Percentiles rank a stretch among this genome's conserved stretches.
Conservation (phyloP, 1,140 invertebrate species). For the Drosophila ananassae region DNA sequence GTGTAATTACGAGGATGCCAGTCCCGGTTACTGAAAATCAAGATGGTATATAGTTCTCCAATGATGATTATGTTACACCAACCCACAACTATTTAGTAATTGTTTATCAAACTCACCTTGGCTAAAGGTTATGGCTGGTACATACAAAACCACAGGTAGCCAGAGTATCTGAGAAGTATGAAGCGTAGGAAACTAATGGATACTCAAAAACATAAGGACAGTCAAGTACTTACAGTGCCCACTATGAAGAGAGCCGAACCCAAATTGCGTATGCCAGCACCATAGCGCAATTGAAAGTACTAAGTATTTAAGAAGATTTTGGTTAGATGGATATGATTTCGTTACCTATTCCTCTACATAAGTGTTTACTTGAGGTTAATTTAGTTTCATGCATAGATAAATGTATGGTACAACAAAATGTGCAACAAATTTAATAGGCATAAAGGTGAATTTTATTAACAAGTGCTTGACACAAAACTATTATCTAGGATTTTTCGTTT, state of each 20-base stretch:
- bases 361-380: neutral
- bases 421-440: neutral
- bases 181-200: neutral
- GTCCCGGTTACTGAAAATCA: slow-evolving; percentile 91
- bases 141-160: slow-evolving; percentile 91
- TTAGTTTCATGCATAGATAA: neutral
- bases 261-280: slow-evolving; percentile 89
- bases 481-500: slow-evolving; percentile 42
- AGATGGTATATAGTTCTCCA: neutral
- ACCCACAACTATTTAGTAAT: neutral
- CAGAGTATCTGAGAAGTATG: slow-evolving; percentile 84
- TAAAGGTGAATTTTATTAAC: slow-evolving; percentile 21
- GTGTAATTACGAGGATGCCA: slow-evolving; percentile 91
- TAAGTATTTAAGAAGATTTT: slow-evolving; percentile 74
- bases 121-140: slow-evolving; percentile 92
- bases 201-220: neutral
- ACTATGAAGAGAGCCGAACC: slow-evolving; percentile 90
- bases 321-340: slow-evolving; percentile 5
- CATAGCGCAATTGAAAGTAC: slow-evolving; percentile 92
- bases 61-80: no score
- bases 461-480: slow-evolving; percentile 29
- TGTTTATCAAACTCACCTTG: slow-evolving; percentile 85
- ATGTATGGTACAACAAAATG: neutral
- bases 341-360: neutral
- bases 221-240: slow-evolving; percentile 87